Base-by-base conservation (phyloP, 2,113 vertebrate genomes). In the Silurus meridionalis region DNA sequence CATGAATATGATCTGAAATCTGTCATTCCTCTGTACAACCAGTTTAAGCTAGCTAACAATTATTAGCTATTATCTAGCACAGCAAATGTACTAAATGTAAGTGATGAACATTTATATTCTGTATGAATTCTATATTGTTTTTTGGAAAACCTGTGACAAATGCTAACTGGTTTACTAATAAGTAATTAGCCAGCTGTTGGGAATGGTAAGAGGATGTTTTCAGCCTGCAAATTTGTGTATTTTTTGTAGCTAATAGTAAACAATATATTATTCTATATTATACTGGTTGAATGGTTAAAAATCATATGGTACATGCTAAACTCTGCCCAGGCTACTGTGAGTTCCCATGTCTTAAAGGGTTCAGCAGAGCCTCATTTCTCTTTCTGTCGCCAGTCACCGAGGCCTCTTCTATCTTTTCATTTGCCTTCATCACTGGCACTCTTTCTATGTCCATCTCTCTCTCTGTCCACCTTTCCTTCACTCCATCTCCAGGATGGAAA, bases 331-430 rank as follows among this genome's bases (percentile, higher is more conserved):
- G 28, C n/a, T 46, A 28, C 28, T 53, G 50, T 83, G 75, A 79
- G 84, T 72, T 82, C 57, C 84, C 25, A 50, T 46, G 81, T 83
- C 72, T 63, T 81, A 67, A 69, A 86, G 61, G 71, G 75, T 83
- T 87, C 86, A 4, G 55, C 66, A 82, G n/a, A 28, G 28, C 87
- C 85, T 83, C 85, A 87, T 90, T 89, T 87, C 90, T 91, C 89
- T 90, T 87, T 90, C 88, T 88, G 71, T 89, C 89, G 82, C 64
- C 79, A 87, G 77, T 89, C 80, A 78, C 85, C 58, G 87, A 87
- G 67, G 46, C 90, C 91, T 92, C 88, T 90, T 89, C 91, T 87
- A 85, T 92, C 93, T 91, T 93, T 93, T 92, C 90, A 93, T 94
- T 92, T 92, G 86, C 90, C 91, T 91, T 91, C 91, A 91, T 92